Percentiles rank a stretch among this genome's conserved stretches.
Evolutionary conservation across 2,113 vertebrate species (phyloP).

Genomic region (Mustelus asterias): DNA sequence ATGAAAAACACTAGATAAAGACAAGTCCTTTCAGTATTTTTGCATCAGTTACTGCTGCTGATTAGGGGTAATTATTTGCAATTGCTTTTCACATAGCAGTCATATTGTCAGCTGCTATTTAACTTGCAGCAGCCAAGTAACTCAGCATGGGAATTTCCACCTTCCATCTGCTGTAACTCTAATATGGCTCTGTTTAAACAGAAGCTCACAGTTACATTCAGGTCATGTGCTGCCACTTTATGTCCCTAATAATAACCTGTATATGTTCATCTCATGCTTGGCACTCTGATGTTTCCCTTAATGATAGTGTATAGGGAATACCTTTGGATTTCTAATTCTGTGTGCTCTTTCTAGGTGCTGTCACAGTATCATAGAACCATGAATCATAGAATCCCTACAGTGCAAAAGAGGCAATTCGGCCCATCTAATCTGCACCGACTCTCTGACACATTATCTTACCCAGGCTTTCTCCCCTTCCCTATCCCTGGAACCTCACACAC

Average conservation of each 20-base stretch:
- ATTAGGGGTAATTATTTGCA: conserved; percentile 12
- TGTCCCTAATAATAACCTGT: background rate
- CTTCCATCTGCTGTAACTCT: conserved; percentile 7
- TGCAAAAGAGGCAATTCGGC: no score
- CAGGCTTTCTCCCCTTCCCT: no score
- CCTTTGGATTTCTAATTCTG: background rate
- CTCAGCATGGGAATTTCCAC: background rate
- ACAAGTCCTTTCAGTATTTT: background rate
- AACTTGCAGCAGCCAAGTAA: conserved; percentile 2
- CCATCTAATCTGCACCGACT: no score
- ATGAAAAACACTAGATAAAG: background rate
- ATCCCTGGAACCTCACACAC: no score
- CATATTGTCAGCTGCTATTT: background rate
- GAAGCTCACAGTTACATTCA: background rate
- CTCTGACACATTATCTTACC: no score
- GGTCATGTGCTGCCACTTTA: background rate
- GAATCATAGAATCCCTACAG: no score
- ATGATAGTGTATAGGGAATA: background rate
- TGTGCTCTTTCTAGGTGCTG: background rate
- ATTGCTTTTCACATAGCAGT: background rate
- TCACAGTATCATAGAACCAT: background rate
- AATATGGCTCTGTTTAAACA: background rate
- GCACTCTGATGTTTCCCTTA: background rate
- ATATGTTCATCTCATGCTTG: background rate
- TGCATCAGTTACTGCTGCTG: background rate